Percentiles rank a stretch among this genome's conserved stretches.
Evolutionary conservation across 1,140 invertebrate species (phyloP).

Genomic region (Lamellibrachia luymesi): DNA sequence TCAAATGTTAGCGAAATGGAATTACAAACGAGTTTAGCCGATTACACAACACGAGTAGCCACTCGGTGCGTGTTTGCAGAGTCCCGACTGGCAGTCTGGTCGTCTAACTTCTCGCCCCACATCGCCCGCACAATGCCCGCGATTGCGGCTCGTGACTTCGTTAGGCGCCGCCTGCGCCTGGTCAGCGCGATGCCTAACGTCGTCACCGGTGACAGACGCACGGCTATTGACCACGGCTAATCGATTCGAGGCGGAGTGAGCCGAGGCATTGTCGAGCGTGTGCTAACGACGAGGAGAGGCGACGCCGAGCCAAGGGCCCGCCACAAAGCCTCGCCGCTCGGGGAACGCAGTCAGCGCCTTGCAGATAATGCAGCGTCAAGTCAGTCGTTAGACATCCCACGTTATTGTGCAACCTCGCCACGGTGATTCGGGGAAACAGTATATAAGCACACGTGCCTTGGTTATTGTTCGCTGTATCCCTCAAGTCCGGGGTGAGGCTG

Average conservation of each 20-base stretch:
- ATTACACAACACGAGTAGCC: background rate
- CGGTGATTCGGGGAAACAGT: no score
- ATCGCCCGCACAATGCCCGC: background rate
- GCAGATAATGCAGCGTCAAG: background rate
- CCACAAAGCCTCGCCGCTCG: background rate
- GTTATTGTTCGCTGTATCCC: no score
- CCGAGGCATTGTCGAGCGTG: background rate
- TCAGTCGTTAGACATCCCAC: background rate
- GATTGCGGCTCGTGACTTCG: background rate
- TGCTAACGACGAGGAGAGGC: background rate
- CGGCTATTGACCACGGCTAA: background rate
- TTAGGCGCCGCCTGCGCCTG: background rate
- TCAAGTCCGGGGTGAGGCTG: no score
- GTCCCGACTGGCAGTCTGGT: background rate
- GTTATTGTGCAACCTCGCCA: background rate
- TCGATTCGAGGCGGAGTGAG: background rate
- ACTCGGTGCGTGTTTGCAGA: background rate
- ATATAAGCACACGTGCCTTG: no score
- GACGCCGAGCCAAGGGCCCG: background rate
- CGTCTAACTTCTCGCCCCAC: background rate
- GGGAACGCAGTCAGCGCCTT: background rate
- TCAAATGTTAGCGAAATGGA: background rate
- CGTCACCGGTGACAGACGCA: background rate
- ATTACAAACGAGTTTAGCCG: background rate
- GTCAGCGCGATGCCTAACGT: background rate